Conservation (phyloP, 2,113 vertebrate genomes). For the Xyrauchen texanus region DNA sequence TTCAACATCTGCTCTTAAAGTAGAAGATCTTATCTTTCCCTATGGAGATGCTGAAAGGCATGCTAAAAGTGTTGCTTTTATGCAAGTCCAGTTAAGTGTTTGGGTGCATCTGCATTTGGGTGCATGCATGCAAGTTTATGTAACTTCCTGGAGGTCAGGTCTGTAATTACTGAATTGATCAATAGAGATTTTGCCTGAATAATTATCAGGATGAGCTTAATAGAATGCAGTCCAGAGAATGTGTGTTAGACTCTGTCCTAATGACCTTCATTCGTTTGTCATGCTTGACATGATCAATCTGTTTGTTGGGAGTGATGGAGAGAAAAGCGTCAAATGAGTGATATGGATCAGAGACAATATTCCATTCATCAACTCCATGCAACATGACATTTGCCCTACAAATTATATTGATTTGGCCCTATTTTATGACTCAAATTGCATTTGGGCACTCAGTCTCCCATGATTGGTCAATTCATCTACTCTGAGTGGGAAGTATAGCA, state of each 20-base stretch:
- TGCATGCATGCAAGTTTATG: neutral
- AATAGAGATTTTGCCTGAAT: slow-evolving; percentile 26
- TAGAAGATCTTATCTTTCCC: too few species aligned
- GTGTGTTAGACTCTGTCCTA: neutral
- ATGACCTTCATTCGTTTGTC: slow-evolving; percentile 32
- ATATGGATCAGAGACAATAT: slow-evolving; percentile 45
- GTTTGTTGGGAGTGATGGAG: slow-evolving; percentile 8
- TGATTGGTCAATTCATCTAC: slow-evolving; percentile 33
- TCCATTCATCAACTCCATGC: slow-evolving; percentile 36
- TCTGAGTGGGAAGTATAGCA: neutral
- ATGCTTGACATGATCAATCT: slow-evolving; percentile 11
- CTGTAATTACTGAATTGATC: slow-evolving; percentile 23
- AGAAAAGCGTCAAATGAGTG: slow-evolving; percentile 20
- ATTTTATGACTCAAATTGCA: slow-evolving; percentile 12
- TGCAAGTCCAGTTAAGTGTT: neutral
- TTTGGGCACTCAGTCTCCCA: neutral
- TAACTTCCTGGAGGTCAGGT: slow-evolving; percentile 8
- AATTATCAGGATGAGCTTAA: slow-evolving; percentile 26
- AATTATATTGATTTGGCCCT: slow-evolving; percentile 38
- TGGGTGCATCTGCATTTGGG: neutral
- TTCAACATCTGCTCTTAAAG: too few species aligned
- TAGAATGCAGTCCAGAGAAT: neutral
- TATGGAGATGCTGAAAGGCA: neutral
- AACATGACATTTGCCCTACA: slow-evolving; percentile 32
- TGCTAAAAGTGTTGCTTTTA: neutral